Evolutionary conservation across 1,140 invertebrate species (phyloP).

Genomic region (Saccostrea echinata): DNA sequence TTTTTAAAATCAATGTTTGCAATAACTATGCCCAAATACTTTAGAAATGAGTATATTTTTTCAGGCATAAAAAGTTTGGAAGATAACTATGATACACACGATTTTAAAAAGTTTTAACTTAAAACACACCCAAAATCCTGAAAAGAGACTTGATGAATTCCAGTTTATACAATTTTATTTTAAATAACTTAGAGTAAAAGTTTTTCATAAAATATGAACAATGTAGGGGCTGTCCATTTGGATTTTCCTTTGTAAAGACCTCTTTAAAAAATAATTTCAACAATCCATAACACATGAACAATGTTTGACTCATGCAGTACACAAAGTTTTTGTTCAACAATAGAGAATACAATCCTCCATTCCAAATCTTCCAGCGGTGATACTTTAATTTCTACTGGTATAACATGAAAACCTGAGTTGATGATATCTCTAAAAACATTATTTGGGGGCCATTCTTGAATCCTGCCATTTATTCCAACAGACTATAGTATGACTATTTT

Average conservation of each 20-base stretch:
- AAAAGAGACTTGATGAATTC: not conserved
- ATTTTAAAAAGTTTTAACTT: not conserved
- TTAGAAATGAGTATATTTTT: not conserved
- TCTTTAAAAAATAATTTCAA: constrained; percentile 39
- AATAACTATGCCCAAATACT: not conserved
- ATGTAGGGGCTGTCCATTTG: not conserved
- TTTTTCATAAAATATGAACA: constrained; percentile 48
- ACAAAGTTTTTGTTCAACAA: constrained; percentile 31
- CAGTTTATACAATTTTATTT: not conserved
- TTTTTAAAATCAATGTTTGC: not conserved
- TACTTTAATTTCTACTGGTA: not conserved
- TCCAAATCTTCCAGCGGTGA: constrained; percentile 9
- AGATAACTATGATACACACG: not conserved
- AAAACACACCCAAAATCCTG: not conserved
- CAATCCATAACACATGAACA: constrained; percentile 36
- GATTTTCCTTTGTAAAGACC: not conserved
- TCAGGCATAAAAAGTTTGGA: not conserved
- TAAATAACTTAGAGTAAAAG: constrained; percentile 6
- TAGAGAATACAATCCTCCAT: constrained; percentile 44
- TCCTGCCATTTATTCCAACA: not conserved
- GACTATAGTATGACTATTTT: too few relatives aligned
- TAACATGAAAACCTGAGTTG: constrained; percentile 23
- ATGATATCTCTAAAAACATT: not conserved
- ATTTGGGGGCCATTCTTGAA: not conserved
- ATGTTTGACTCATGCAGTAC: constrained; percentile 42